Conservation (phyloP, 2,888 invertebrate species). For the Luffia ferchaultella region DNA sequence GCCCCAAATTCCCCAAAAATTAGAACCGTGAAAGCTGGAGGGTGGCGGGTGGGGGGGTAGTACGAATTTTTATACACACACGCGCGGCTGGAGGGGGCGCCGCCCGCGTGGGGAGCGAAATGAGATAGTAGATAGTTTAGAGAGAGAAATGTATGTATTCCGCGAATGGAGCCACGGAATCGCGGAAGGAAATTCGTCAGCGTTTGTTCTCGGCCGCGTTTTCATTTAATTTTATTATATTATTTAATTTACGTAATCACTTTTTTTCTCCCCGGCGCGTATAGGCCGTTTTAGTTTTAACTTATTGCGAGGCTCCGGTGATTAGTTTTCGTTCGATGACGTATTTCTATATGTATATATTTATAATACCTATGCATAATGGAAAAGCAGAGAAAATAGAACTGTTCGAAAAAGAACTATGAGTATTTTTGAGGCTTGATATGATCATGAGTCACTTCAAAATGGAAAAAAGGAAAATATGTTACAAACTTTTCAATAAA, state of each 20-base stretch:
- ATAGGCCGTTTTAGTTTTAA: slow-evolving; percentile 1
- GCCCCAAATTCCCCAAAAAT: slow-evolving; percentile 68
- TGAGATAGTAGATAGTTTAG: slow-evolving; percentile 59
- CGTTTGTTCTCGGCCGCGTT: slow-evolving; percentile 8
- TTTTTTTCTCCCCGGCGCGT: slow-evolving; percentile 3
- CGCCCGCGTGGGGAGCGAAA: slow-evolving; percentile 21
- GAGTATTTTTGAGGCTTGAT: too few relatives aligned
- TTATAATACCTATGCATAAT: too few relatives aligned
- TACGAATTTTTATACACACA: slow-evolving; percentile 36
- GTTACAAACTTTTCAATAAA: too few relatives aligned
- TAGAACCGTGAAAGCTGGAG: slow-evolving; percentile 63
- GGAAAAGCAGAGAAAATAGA: too few relatives aligned
- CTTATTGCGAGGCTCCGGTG: not conserved
- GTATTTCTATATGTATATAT: too few relatives aligned
- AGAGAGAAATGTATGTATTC: slow-evolving; percentile 46
- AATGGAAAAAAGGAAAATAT: too few relatives aligned
- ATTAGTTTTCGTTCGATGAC: not conserved
- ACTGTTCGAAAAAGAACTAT: too few relatives aligned
- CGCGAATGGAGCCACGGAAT: slow-evolving; percentile 15
- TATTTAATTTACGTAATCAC: slow-evolving; percentile 7
- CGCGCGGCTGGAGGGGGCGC: slow-evolving; percentile 23
- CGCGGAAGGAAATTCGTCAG: slow-evolving; percentile 13
- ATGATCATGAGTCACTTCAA: too few relatives aligned
- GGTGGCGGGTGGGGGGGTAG: slow-evolving; percentile 36
- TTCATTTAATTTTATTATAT: slow-evolving; percentile 4